Evolutionary conservation across 2,888 invertebrate genomes (phyloP), one percentile per base, ranked within the genome.

Genomic region (Chironomus tentans): DNA sequence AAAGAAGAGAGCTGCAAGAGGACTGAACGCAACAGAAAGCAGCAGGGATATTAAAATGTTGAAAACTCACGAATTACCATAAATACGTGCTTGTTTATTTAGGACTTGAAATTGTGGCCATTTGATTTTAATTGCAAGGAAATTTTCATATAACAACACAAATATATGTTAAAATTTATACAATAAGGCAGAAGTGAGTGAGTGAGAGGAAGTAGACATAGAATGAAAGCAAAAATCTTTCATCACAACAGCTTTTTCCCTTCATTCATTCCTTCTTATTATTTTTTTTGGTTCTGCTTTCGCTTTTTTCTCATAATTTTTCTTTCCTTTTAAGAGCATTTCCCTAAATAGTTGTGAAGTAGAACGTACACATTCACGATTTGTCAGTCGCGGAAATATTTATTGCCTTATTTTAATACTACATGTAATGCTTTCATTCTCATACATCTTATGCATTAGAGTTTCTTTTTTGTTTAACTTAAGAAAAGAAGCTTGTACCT

Each of bases 21-120:
- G 18, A 56, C n/a, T 56, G 56, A 15, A 15, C 15, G 56, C 56
- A 56, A 18, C 15, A 56, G 38, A 18, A 5, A 65, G 21, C 24
- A 24, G 65, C 65, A 62, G 12, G 21, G 24, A 65, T 65, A 24
- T 65, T 22, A 13, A 65, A 65, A 65, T 21, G 65, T 65, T 65
- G 10, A 65, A 56, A 65, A 65, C 24, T 65, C 65, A 65, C 22
- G 65, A 65, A 65, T 65, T 65, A 65, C 65, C 65, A 65, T 65
- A 65, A 56, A 65, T 65, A 65, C 65, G 65, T 65, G 65, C 65
- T 65, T 65, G 65, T 65, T 65, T 65, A 65, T 65, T 65, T 65
- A 65, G 65, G 65, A 65, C 65, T 65, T 65, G 56, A 56, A 56
- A 56, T n/a, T 56, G 65, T 65, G 21, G 22, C 65, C 65, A 65